Evolutionary conservation across 2,888 invertebrate species (phyloP), one percentile per base, ranked within the genome.

Genomic region (Hydropsyche betteni): DNA sequence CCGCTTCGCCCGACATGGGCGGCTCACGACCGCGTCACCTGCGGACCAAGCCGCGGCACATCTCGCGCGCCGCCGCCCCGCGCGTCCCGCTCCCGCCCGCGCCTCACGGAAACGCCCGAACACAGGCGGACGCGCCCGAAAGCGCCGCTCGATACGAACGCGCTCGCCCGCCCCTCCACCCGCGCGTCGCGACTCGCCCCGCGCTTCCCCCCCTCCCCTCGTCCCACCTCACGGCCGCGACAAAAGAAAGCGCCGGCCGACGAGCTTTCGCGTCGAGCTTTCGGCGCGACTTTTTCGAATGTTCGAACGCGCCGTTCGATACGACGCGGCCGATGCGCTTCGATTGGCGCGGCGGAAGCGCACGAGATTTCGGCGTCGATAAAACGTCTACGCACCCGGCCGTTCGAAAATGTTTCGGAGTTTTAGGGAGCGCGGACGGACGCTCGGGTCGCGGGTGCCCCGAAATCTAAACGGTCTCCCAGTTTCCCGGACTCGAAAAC

Each of bases 31-130:
- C 34, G 24, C 74, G 69, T 68, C 68, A 52, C 73, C 75, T 72
- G 24, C 36, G 71, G 75, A 72, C 72, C 68, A 38, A 76, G 76
- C 78, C 74, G 76, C 75, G 77, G 72, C 76, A 72, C 68, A 64
- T 64, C 64, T 64, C 64, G 74, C 76, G 74, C 68, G 64, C 79
- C 80, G 79, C 79, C 79, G 79, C 80, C 79, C 69, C 76, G 61
- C 52, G 14, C 77, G 50, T 34, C 69, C 58, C 68, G 44, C 36
- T 36, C 33, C 50, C 51, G 69, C 69, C 86, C 87, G 55, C 83
- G 86, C 80, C 86, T 86, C 79, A 86, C 86, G 76, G 85, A 86
- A 34, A 83, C 86, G 75, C 82, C 88, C 53, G 80, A 81, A 81
- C 81, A 80, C 81, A 82, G 81, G 82, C 82, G 69, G 80, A 82